Evolutionary conservation across 1,140 invertebrate species (phyloP), one percentile per base, ranked within the genome.

Genomic region (Notospermus geniculatus): DNA sequence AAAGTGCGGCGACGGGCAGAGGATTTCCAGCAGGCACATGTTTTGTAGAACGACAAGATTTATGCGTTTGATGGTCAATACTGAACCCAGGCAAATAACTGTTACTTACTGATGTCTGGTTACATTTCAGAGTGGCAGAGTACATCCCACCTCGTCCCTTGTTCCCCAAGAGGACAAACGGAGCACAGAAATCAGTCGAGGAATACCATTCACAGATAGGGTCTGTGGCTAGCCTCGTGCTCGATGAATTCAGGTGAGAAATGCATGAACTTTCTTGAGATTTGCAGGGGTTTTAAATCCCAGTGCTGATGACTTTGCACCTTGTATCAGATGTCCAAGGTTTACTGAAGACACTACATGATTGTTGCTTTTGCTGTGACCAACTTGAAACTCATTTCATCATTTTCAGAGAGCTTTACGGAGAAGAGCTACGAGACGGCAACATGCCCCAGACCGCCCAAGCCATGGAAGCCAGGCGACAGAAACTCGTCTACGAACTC

Each of bases 121-220:
- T 57, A 57, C 60, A 58, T 60, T 72, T 22, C 59, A 80, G 77
- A 45, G 77, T 82, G 22, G 72, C 78, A 28, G 76, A 78, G 53
- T 71, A 79, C 46, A 80, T 82, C 66, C 81, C 81, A 30, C 78
- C 79, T 25, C 63, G 81, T 57, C 77, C 80, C 28, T 54, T 74
- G 39, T 82, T 79, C 64, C 78, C 81, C 39, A 76, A 80, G 60
- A 73, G 77, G 58, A 77, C 74, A 9, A 77, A 81, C 64, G 74
- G 78, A 59, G 77, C 80, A 45, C 70, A 79, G 46, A 78, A 73
- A 77, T 73, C 80, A 25, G 78, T 82, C 22, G 74, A 78, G 46
- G 80, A 82, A 57, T 82, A 69, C 59, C 79, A 80, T 52, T 67
- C 63, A 41, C 79, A 81, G 70, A 73, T 81, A n/a, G 66, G 71